A percentile compares a stretch with the other conserved stretches of the same genome.
Conservation (phyloP, 2,797 vertebrate genomes). For the Syngnathus acus region DNA sequence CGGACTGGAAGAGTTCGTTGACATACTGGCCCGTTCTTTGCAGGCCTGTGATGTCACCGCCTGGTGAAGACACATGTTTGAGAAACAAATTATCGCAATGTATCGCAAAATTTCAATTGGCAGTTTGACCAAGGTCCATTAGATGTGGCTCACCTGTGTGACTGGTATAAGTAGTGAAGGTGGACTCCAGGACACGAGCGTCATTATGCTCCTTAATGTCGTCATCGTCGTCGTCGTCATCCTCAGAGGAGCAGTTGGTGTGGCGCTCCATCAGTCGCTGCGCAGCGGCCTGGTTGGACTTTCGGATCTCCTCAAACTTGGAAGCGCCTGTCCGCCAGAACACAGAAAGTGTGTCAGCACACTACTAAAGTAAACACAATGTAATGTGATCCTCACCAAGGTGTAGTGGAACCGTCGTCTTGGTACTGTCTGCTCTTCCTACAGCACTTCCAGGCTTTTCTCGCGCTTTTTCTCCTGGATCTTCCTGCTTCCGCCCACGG, state of each 20-base stretch:
- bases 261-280: conserved; percentile 77
- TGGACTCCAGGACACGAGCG: conserved; percentile 79
- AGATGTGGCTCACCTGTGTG: conserved; percentile 74
- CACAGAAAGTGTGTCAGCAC: background rate
- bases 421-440: conserved; percentile 9
- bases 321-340: conserved; percentile 51
- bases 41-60: conserved; percentile 77
- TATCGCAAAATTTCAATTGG: too few relatives aligned
- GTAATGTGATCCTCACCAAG: conserved; percentile 18
- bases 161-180: conserved; percentile 80
- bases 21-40: conserved; percentile 84
- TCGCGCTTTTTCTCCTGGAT: conserved; percentile 25
- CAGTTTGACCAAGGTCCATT: too few relatives aligned
- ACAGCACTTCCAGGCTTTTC: conserved; percentile 6
- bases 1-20: conserved; percentile 88
- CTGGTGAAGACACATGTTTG: conserved; percentile 42
- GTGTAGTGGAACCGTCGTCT: background rate
- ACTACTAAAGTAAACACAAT: background rate
- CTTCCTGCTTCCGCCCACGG: conserved; percentile 68
- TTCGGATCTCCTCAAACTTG: conserved; percentile 91
- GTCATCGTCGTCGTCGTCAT: conserved; percentile 72
- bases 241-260: conserved; percentile 77
- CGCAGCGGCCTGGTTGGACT: conserved; percentile 81
- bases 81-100: too few relatives aligned
- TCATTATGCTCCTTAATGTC: conserved; percentile 70